Evolutionary conservation across 2,113 vertebrate genomes (phyloP).

Genomic region (Cryptotis parvus): DNA sequence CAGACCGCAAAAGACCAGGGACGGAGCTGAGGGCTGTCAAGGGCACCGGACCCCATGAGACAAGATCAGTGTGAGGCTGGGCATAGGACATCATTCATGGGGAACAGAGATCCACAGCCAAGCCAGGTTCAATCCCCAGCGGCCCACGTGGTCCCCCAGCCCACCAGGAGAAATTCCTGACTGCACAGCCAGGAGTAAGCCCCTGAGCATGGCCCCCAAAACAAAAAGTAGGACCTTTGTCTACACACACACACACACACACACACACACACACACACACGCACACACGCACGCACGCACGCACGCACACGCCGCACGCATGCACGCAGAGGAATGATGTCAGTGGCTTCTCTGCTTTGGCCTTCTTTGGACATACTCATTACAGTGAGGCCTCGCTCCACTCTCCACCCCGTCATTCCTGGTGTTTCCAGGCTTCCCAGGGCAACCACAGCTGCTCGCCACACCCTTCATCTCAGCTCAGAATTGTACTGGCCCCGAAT

Average conservation of each 20-base stretch:
- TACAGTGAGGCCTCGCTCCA: accelerated
- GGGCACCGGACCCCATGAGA: too few relatives aligned
- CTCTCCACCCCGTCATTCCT: too few relatives aligned
- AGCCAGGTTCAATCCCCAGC: too few relatives aligned
- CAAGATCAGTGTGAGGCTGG: too few relatives aligned
- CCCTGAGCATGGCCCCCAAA: too few relatives aligned
- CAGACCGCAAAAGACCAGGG: neutral
- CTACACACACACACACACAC: neutral
- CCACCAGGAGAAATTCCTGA: too few relatives aligned
- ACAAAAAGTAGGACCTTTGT: neutral
- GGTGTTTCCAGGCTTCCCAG: neutral
- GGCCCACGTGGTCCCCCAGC: too few relatives aligned
- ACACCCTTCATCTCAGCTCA: neutral
- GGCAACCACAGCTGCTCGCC: neutral
- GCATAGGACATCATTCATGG: too few relatives aligned
- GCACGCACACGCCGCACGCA: neutral
- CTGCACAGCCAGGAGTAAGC: too few relatives aligned
- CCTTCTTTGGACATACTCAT: neutral
- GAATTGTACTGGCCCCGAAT: neutral
- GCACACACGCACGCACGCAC: neutral
- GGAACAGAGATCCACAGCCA: too few relatives aligned
- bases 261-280: too few relatives aligned
- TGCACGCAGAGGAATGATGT: neutral
- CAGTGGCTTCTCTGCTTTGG: neutral
- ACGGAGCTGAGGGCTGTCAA: accelerated